Base-by-base conservation (phyloP, 2,113 vertebrate species). In the Hipposideros armiger region DNA sequence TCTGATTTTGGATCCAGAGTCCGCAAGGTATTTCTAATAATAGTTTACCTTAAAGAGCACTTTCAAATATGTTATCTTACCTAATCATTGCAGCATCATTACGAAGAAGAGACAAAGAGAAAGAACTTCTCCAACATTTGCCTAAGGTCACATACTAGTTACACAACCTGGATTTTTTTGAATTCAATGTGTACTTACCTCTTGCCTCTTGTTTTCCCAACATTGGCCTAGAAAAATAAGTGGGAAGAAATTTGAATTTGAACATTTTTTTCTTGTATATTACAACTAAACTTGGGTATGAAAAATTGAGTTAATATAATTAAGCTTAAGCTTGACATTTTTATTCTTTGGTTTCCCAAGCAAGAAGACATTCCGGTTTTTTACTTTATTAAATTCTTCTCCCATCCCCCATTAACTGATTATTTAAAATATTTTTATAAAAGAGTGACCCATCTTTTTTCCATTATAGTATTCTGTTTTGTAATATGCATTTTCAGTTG, bases 1-100 rank as follows among this genome's bases (percentile, higher is more conserved):
- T 56, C 98, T 99, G 94, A 99, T 99, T 97, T 98, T 99, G 96
- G 99, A 99, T 98, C 99, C 99, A 50, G 99, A 99, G 87, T 99
- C 99, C 47, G 99, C 98, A 97, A 99, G 99, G 99, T 99, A 98
- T 97, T 97, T 97, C 66, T 97, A 82, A 70, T 89, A 73, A 77
- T 80, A 69, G 54, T 66, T 69, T 93, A 20, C 13, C 60, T 76
- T 76, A 76, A 47, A 76, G 36, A 87, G 73, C 3, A n/a, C 47
- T 84, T 90, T 87, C 45, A 36, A 26, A 30, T 85, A 28, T 47
- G 26, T 30, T 78, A 19, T 69, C 73, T 91, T 73, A 62, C 13
- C 14, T 70, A 40, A 7, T 78, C 26, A 36, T 73, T 70, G 72
- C 36, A 60, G 8, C 30, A 36, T 36, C 36, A 36, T 36, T 36